Conservation (phyloP, 2,797 vertebrate species). For the Lepus oiostolus region DNA sequence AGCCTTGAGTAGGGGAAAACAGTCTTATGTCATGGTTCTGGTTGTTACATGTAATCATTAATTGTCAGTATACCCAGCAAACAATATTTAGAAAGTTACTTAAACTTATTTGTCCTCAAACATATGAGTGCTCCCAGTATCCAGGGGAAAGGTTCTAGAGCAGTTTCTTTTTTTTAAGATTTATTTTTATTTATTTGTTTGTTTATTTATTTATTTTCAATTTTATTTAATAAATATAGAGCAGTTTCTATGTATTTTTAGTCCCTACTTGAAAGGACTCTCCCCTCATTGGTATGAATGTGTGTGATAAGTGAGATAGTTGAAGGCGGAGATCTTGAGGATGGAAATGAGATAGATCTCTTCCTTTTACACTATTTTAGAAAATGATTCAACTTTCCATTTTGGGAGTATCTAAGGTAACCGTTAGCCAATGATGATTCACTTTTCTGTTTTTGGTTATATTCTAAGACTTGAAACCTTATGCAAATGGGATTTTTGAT, state of each 20-base stretch:
- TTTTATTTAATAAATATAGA: neutral
- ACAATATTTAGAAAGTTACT: neutral
- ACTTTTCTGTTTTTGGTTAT: slow-evolving; percentile 61
- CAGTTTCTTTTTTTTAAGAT: neutral
- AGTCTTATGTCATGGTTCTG: neutral
- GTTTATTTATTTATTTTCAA: too few relatives aligned
- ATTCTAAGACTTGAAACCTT: slow-evolving; percentile 41
- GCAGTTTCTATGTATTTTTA: slow-evolving; percentile 10
- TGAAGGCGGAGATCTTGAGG: neutral
- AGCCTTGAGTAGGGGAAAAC: neutral
- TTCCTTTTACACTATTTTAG: slow-evolving; percentile 55
- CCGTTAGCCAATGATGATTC: slow-evolving; percentile 64
- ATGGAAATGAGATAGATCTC: neutral
- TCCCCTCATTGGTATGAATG: neutral
- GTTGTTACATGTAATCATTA: neutral
- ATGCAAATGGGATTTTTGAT: slow-evolving; percentile 53
- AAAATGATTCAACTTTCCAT: slow-evolving; percentile 70
- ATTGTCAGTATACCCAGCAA: neutral
- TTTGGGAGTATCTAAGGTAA: slow-evolving; percentile 25
- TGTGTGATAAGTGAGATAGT: neutral
- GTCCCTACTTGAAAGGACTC: neutral
- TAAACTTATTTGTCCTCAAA: slow-evolving; percentile 37
- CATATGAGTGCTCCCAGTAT: neutral
- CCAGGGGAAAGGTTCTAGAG: neutral
- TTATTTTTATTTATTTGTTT: too few relatives aligned